A percentile compares a stretch with the other conserved stretches of the same genome.
phyloP scores from a whole-genome alignment of 2,888 invertebrate genomes.

The Vesta saturnalis region DNA sequence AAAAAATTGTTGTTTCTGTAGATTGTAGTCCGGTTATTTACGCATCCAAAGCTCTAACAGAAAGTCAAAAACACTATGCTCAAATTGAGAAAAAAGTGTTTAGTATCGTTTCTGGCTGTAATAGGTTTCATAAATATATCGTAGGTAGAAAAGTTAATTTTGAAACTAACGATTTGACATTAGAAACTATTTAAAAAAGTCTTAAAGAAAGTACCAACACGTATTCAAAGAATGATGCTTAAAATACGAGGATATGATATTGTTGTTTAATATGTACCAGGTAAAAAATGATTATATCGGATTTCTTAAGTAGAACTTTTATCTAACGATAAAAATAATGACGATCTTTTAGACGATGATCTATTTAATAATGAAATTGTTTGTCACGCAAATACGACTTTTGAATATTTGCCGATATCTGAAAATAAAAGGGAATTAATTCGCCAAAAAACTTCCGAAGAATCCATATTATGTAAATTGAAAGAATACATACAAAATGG shows the following conservation, averaged over 20 bases:
- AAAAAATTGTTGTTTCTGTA: too few relatives aligned
- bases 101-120: background rate
- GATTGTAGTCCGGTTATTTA: too few relatives aligned
- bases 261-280: background rate
- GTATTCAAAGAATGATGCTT: too few relatives aligned
- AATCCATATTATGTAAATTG: background rate
- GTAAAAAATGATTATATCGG: too few relatives aligned
- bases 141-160: background rate
- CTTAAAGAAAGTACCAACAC: too few relatives aligned
- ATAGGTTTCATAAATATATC: too few relatives aligned
- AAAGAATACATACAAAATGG: too few relatives aligned
- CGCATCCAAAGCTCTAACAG: too few relatives aligned
- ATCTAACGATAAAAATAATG: too few relatives aligned
- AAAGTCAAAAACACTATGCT: background rate
- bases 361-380: background rate
- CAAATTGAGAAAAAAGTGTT: background rate
- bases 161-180: too few relatives aligned
- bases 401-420: background rate
- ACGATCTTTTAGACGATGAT: background rate
- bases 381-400: background rate
- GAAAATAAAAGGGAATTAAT: background rate
- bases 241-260: background rate
- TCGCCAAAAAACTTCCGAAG: background rate
- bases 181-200: too few relatives aligned
- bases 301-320: too few relatives aligned